A percentile compares a stretch with the other conserved stretches of the same genome.
Evolutionary conservation across 2,888 invertebrate genomes (phyloP).

Genomic region (Alloplasta piceator): DNA sequence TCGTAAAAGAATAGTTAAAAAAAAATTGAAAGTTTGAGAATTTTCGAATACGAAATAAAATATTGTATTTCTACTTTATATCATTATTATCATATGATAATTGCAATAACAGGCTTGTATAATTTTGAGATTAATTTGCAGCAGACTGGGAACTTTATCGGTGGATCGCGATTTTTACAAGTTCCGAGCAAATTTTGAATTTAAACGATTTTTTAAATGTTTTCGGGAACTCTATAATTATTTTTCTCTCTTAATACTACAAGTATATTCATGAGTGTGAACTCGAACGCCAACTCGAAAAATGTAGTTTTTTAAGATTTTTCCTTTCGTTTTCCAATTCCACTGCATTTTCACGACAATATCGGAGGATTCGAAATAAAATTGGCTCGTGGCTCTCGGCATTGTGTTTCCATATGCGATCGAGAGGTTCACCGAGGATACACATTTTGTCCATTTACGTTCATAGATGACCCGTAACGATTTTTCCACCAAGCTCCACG

Average conservation of each 20-base stretch:
- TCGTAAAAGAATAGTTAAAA: conserved; percentile 13
- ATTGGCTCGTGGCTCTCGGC: conserved; percentile 20
- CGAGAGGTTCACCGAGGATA: conserved; percentile 23
- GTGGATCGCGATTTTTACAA: no score
- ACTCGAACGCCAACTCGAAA: neutral
- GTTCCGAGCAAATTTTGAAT: no score
- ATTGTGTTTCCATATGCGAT: conserved; percentile 12
- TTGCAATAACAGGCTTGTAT: no score
- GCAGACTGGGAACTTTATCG: no score
- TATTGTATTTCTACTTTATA: no score
- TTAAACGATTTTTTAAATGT: no score
- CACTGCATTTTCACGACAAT: conserved; percentile 40
- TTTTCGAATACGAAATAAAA: no score
- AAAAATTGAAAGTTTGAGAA: neutral
- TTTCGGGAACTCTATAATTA: no score
- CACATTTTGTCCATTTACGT: conserved; percentile 20
- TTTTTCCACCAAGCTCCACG: neutral
- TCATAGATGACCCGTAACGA: neutral
- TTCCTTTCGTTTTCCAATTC: conserved; percentile 15
- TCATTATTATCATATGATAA: no score
- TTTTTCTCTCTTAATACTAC: neutral
- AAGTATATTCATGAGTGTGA: neutral
- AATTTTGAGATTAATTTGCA: no score
- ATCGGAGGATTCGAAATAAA: conserved; percentile 37
- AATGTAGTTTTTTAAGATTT: neutral